Percentiles rank a stretch among this genome's conserved stretches.
Evolutionary conservation across 2,113 vertebrate genomes (phyloP).

Genomic region (Lepidothrix coronata): DNA sequence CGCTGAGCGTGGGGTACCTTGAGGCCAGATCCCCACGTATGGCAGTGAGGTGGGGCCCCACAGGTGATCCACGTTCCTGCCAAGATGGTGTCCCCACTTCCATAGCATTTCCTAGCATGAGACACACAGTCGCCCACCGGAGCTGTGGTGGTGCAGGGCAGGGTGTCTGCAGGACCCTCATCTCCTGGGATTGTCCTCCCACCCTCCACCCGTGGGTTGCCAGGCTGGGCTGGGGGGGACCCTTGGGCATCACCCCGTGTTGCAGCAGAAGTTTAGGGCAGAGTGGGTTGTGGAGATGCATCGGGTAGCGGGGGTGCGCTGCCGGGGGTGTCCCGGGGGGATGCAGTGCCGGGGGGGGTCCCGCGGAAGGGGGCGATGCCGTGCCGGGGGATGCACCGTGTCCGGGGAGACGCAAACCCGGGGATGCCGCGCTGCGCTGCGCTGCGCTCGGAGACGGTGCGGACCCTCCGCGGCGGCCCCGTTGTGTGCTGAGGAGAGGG

Average conservation of each 20-base stretch:
- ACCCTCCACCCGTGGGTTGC: not conserved
- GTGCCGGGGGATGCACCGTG: not conserved
- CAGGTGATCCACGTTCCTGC: accelerated
- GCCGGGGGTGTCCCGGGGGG: not conserved
- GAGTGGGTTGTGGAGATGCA: not conserved
- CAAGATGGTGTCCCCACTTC: not conserved
- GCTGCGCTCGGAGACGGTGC: not conserved
- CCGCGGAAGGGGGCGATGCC: not conserved
- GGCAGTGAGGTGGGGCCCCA: not conserved
- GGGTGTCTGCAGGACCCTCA: not conserved
- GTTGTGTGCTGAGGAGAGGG: not conserved
- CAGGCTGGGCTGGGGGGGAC: not conserved
- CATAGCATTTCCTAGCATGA: not conserved
- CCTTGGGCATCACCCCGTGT: not conserved
- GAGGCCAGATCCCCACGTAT: not conserved
- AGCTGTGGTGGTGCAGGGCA: not conserved
- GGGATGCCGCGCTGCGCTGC: not conserved
- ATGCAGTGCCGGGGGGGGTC: not conserved
- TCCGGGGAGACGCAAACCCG: not conserved
- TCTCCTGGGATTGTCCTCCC: not conserved
- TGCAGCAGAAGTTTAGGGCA: not conserved
- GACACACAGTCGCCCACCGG: accelerated
- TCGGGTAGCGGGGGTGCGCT: not conserved
- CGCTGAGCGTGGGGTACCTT: not conserved
- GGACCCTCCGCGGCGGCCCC: not conserved